These are phyloP conservation scores for Anabacerthia variegaticeps DNA, from an alignment of 2,797 vertebrate species.

Conservation along the genomic window DNA sequence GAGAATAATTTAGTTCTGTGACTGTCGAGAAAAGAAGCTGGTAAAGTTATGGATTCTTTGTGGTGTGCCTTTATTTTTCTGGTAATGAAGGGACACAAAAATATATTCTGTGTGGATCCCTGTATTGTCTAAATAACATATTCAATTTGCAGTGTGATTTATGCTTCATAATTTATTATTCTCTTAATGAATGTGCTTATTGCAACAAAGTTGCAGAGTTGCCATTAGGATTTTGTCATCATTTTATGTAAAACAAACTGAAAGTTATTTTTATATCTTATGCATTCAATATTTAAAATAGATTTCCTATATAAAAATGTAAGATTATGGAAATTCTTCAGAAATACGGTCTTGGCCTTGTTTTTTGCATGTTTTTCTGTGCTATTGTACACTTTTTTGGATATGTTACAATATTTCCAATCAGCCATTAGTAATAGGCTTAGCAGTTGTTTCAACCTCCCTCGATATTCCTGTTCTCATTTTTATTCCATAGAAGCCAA, in stretches of 20 bases:
- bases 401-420: slow-evolving; percentile 11
- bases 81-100: not conserved
- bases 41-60: not conserved
- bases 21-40: not conserved
- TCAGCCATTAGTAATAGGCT: slow-evolving; percentile 1
- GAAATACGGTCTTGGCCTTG: slow-evolving; percentile 2
- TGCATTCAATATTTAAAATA: not conserved
- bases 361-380: slow-evolving; percentile 1
- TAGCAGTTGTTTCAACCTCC: slow-evolving; percentile 25
- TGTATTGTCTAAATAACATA: not conserved
- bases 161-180: not conserved
- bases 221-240: not conserved
- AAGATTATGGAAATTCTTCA: not conserved
- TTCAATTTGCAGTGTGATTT: not conserved
- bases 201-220: not conserved
- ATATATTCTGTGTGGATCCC: not conserved
- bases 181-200: not conserved
- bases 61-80: not conserved
- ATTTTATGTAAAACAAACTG: not conserved
- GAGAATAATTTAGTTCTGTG: not conserved
- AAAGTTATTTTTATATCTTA: not conserved
- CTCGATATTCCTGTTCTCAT: not conserved
- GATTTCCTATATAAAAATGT: slow-evolving; percentile 1
- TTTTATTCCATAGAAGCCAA: slow-evolving; percentile 12
- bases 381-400: not conserved